A percentile compares a stretch with the other conserved stretches of the same genome.
Conservation (phyloP, 2,113 vertebrate genomes). For the Hydropotes inermis region DNA sequence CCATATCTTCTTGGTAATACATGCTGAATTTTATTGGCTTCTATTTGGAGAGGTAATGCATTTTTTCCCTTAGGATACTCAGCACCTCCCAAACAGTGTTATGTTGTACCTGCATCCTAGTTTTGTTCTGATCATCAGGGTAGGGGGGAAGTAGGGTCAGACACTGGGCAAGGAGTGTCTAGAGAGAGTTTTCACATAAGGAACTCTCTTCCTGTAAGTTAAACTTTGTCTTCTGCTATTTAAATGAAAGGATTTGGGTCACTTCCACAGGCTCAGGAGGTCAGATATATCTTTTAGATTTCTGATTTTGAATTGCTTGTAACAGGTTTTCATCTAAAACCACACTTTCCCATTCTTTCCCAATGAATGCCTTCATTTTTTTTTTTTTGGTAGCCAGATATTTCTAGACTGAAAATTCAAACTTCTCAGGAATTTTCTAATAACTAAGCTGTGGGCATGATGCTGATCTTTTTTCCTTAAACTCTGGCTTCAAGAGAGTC, state of each 20-base stretch:
- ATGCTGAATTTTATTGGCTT: not conserved
- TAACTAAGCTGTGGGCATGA: not conserved
- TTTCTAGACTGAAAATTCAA: not conserved
- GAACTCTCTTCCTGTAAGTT: rapidly evolving
- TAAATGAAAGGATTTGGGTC: not conserved
- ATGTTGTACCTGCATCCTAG: not conserved
- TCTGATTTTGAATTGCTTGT: not conserved
- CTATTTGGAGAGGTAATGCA: not conserved
- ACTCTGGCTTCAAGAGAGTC: not conserved
- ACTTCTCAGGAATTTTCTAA: not conserved
- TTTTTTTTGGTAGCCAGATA: not conserved
- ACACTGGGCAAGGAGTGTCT: rapidly evolving
- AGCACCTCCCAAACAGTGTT: rapidly evolving
- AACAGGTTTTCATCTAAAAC: not conserved
- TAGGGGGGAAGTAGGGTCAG: rapidly evolving
- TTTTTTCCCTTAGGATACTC: not conserved
- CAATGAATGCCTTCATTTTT: not conserved
- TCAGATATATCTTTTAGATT: not conserved
- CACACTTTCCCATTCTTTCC: not conserved
- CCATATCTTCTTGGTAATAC: not conserved
- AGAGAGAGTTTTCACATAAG: not conserved
- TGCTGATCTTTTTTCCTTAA: not conserved
- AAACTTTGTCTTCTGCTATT: not conserved
- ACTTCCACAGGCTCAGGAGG: no score
- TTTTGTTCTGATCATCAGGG: not conserved